phyloP scores from a whole-genome alignment of 1,140 invertebrate genomes.

The Hestina assimilis region DNA sequence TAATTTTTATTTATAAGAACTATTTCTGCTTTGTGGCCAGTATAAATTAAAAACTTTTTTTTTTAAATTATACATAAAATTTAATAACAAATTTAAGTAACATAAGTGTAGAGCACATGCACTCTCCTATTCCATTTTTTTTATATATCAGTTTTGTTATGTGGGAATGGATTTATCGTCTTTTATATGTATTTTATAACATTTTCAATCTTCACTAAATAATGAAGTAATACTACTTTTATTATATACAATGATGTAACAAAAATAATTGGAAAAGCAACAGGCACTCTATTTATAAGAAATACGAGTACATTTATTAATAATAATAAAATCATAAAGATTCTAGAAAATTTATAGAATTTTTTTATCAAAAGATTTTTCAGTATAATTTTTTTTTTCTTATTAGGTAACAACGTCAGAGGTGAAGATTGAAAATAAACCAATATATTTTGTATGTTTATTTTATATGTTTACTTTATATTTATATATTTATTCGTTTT shows the following conservation, averaged over 20 bases:
- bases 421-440: conserved; percentile 25
- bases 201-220: conserved; percentile 24
- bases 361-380: background rate
- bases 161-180: conserved; percentile 1
- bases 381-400: background rate
- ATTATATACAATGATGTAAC: background rate
- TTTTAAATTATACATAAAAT: too few species aligned
- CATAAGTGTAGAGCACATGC: background rate
- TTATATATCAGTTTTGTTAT: conserved; percentile 6
- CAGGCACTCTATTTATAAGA: background rate
- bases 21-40: too few species aligned
- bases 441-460: conserved; percentile 22
- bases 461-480: conserved; percentile 26
- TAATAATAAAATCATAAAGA: background rate
- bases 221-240: background rate
- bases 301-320: background rate
- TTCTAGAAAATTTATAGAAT: background rate
- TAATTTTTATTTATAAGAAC: too few species aligned
- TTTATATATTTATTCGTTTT: conserved; percentile 29
- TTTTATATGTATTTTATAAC: conserved; percentile 8
- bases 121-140: background rate
- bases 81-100: too few species aligned
- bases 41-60: too few species aligned
- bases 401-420: background rate
- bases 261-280: too few species aligned